Conservation (phyloP, 2,113 vertebrate species). For the Craseonycteris thonglongyai region DNA sequence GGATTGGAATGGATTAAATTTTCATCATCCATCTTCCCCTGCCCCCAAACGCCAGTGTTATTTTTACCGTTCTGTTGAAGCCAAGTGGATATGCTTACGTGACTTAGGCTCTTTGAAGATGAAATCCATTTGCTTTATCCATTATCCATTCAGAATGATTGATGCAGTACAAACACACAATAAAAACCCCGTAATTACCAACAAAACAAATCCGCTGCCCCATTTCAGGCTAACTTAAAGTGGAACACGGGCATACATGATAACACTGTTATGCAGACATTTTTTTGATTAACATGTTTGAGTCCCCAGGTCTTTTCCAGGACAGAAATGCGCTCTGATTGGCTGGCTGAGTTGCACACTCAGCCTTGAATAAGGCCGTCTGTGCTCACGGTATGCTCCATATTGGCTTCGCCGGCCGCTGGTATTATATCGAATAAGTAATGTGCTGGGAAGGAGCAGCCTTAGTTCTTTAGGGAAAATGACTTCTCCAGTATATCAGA, state of each 20-base stretch:
- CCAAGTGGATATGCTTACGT: background rate
- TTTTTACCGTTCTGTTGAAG: constrained; percentile 48
- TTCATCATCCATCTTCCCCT: constrained; percentile 25
- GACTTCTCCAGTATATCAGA: background rate
- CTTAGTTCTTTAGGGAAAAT: background rate
- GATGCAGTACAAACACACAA: constrained; percentile 27
- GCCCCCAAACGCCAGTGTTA: background rate
- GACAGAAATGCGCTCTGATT: background rate
- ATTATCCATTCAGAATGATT: constrained; percentile 4
- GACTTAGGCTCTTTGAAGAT: background rate
- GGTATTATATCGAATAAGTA: background rate
- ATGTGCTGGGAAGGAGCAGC: too few species aligned
- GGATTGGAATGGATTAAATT: constrained; percentile 59
- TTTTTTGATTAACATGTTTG: background rate
- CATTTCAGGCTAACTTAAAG: background rate
- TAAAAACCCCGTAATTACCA: constrained; percentile 35
- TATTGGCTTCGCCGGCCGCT: background rate
- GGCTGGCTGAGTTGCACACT: background rate
- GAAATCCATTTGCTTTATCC: constrained; percentile 52
- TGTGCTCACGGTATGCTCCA: background rate
- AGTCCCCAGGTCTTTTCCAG: background rate
- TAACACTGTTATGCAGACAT: background rate
- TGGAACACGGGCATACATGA: background rate
- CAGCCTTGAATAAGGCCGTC: background rate
- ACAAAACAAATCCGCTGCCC: background rate